Evolutionary conservation across 2,888 invertebrate species (phyloP), one percentile per base, ranked within the genome.

Genomic region (Andrena haemorrhoa): DNA sequence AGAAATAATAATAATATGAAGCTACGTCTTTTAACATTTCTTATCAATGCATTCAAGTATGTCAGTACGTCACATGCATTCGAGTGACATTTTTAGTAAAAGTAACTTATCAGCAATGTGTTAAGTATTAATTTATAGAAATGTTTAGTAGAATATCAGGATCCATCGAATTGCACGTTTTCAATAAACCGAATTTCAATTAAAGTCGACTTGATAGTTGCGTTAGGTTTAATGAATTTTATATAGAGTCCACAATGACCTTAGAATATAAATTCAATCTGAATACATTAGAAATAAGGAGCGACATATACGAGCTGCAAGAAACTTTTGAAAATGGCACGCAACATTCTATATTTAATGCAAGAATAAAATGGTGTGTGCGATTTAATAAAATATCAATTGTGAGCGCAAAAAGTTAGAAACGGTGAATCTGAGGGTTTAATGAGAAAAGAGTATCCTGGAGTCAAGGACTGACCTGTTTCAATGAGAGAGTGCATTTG

Each of bases 371-470:
- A 23, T 7, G 20, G 20, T 53, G 49, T 29, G 20, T 82, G 84
- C 80, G 86, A 70, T 86, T 82, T 89, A 92, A 92, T 93, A 91
- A 93, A 92, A 92, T 91, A 92, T 93, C 92, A 93, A 93, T 92
- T 92, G 92, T 88, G 91, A 91, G 89, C 89, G 90, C 86, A 85
- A 88, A 86, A 88, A 85, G 85, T 86, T 82, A 86, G 83, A 78
- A 81, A 75, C 85, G 79, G 82, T 81, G 76, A 82, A 66, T 69
- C 58, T 72, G 77, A 75, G 86, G 78, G 82, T 61, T 47, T 68
- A 73, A 61, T 58, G 66, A 61, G 71, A 66, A 41, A 73, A 83
- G 82, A 85, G 82, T 78, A 61, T 77, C 78, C 80, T n/a, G n/a
- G 84, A 88, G 83, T 89, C 85, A 84, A 89, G 89, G 85, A 88